phyloP scores from a whole-genome alignment of 2,888 invertebrate species.

The Helleia helle region DNA sequence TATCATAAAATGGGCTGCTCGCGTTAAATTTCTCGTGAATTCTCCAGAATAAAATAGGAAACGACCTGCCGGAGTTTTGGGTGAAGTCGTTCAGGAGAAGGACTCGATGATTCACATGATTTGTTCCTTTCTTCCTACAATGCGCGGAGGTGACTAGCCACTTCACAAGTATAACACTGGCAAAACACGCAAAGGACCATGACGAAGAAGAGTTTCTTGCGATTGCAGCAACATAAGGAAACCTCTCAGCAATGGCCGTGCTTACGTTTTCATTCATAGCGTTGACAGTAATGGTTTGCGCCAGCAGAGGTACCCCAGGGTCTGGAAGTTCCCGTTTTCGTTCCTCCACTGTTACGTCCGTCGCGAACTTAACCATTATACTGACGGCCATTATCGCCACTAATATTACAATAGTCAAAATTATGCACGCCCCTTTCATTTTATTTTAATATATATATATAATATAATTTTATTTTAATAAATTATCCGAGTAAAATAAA shows the following conservation, averaged over 20 bases:
- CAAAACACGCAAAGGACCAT: slow-evolving; percentile 54
- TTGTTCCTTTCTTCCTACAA: slow-evolving; percentile 35
- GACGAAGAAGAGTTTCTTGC: slow-evolving; percentile 34
- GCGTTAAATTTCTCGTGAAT: slow-evolving; percentile 43
- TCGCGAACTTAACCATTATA: slow-evolving; percentile 62
- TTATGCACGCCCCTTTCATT: slow-evolving; percentile 52
- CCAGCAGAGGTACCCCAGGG: slow-evolving; percentile 20
- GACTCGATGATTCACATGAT: slow-evolving; percentile 33
- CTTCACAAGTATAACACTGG: slow-evolving; percentile 42
- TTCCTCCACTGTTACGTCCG: slow-evolving; percentile 46
- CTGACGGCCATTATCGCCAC: slow-evolving; percentile 53
- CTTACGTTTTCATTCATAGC: slow-evolving; percentile 33
- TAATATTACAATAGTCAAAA: slow-evolving; percentile 38
- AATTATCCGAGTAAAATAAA: no score
- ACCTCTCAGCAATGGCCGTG: slow-evolving; percentile 17
- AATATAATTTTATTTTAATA: no score
- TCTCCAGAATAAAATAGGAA: slow-evolving; percentile 48
- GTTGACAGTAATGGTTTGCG: slow-evolving; percentile 41
- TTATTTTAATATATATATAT: no score
- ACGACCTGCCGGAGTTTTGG: slow-evolving; percentile 39
- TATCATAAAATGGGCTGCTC: slow-evolving; percentile 35
- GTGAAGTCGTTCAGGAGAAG: slow-evolving; percentile 43
- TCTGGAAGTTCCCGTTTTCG: slow-evolving; percentile 29
- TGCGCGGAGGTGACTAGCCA: slow-evolving; percentile 57
- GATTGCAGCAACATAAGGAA: slow-evolving; percentile 50